These are phyloP conservation scores for Hozukius guyotensis DNA, from an alignment of 2,797 vertebrate genomes.

Conservation along the genomic window DNA sequence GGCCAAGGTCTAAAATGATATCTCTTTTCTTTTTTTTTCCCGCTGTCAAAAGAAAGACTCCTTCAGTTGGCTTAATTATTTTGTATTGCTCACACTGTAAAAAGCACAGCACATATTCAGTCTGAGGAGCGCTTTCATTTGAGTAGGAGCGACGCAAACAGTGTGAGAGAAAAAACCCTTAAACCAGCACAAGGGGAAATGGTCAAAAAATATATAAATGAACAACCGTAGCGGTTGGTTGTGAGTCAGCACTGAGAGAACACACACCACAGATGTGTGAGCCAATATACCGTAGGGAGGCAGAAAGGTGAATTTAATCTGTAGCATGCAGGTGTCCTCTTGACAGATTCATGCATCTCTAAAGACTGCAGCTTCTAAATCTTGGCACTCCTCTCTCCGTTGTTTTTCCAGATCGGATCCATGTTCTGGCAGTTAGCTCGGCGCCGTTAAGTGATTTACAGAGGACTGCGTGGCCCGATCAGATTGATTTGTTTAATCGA, in stretches of 20 bases:
- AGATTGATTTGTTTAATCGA: conserved; percentile 60
- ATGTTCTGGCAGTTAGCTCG: conserved; percentile 49
- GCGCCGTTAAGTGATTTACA: conserved; percentile 48
- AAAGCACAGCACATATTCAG: conserved; percentile 50
- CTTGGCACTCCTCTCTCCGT: conserved; percentile 30
- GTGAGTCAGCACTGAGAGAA: conserved; percentile 4
- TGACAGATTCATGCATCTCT: conserved; percentile 46
- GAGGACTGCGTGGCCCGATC: conserved; percentile 44
- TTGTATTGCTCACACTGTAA: conserved; percentile 51
- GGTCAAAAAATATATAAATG: background rate
- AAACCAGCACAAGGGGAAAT: conserved; percentile 35
- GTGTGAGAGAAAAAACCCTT: conserved; percentile 10
- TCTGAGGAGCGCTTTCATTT: conserved; percentile 11
- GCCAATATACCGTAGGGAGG: background rate
- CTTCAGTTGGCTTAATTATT: conserved; percentile 48
- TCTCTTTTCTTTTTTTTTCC: conserved; percentile 28
- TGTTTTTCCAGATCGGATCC: conserved; percentile 51
- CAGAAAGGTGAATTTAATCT: conserved; percentile 32
- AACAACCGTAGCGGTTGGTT: background rate
- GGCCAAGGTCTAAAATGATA: conserved; percentile 52
- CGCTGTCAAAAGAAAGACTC: conserved; percentile 20
- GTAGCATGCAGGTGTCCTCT: conserved; percentile 61
- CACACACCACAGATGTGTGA: conserved; percentile 12
- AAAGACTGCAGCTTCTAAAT: conserved; percentile 37
- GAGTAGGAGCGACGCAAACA: conserved; percentile 23